Base-by-base conservation (phyloP, 2,888 invertebrate genomes). In the Calephelis perditalis region DNA sequence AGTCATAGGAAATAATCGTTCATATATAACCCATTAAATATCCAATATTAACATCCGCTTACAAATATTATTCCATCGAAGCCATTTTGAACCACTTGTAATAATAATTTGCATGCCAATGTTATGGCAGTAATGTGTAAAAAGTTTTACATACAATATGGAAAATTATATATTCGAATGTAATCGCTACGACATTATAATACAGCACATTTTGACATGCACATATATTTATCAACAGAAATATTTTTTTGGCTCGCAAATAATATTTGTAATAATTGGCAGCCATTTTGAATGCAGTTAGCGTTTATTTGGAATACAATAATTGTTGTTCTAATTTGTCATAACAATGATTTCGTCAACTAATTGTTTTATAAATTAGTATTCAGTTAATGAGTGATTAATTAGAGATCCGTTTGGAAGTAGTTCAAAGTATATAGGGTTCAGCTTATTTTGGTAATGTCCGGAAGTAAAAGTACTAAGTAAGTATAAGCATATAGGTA, bases 241-340 rank as follows among this genome's bases (percentile, higher is more conserved):
- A 26, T 35, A 52, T 26, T 66, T 62, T 65, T 65, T 60, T 62
- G 52, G 60, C 68, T 68, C 72, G 77, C 73, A 75, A 72, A 75
- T 71, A 70, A 63, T 71, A 73, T 71, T 49, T 49, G 49, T 49
- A 49, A 73, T 85, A 84, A 84, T 84, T 83, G 84, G 78, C 79
- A 71, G 79, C 84, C 85, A 84, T 84, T 75, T 83, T 82, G 70
- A 75, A 68, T 67, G 43, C 63, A 72, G 76, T 78, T 76, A 74
- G 74, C 76, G 79, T 75, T 74, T 74, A 72, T 70, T 68, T 60
- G 73, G 70, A 63, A 65, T 67, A 66, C 71, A 68, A 40, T 73
- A 68, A 40, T 73, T 72, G 76, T 70, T 70, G 70, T 71, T 74
- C 78, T 65, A 76, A 77, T 77, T 77, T 73, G 77, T 76, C 71